Conservation (phyloP, 2,797 vertebrate species). For the Bryconaethiops microstoma region DNA sequence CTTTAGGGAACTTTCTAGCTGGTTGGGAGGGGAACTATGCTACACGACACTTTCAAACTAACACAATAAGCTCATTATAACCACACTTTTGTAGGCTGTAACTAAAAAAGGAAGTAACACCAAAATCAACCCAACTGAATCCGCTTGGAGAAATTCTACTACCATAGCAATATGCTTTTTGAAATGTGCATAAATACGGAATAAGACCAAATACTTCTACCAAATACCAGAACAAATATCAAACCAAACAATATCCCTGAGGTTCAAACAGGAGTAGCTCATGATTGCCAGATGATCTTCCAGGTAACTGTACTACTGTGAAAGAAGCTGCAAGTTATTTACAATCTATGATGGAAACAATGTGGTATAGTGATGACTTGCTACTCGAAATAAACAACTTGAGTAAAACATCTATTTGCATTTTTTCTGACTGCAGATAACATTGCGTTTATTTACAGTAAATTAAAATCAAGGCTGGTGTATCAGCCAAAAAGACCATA, state of each 20-base stretch:
- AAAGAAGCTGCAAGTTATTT: background rate
- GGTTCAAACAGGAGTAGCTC: background rate
- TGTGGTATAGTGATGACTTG: background rate
- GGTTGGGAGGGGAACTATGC: conserved; percentile 8
- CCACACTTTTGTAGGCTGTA: background rate
- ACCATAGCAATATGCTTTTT: background rate
- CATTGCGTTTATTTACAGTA: no score
- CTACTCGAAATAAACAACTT: no score
- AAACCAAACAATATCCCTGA: background rate
- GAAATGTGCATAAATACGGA: background rate
- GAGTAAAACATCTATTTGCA: no score
- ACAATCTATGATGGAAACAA: background rate
- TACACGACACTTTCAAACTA: background rate
- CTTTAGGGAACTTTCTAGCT: conserved; percentile 5
- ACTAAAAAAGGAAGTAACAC: conserved; percentile 27
- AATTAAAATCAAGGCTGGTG: no score
- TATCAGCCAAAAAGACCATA: no score
- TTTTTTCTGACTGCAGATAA: no score
- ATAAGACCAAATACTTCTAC: background rate
- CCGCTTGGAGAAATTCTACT: background rate
- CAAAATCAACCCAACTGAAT: background rate
- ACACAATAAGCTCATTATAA: conserved; percentile 21
- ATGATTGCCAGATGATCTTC: background rate
- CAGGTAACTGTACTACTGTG: background rate
- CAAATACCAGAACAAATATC: background rate